phyloP scores from a whole-genome alignment of 2,113 vertebrate species.

The Caranx ignobilis region DNA sequence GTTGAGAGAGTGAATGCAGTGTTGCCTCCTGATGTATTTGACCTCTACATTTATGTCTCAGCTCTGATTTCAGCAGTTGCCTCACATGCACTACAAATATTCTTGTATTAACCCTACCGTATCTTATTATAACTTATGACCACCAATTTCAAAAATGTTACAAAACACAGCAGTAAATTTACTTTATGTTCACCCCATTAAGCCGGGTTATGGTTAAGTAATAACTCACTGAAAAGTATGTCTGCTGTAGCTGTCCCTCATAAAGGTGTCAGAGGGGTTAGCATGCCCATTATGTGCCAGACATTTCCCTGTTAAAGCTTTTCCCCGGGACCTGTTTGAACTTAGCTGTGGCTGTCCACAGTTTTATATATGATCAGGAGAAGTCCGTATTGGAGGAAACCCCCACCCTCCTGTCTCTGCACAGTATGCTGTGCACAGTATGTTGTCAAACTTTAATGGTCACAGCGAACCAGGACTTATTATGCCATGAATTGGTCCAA shows the following conservation, averaged over 20 bases:
- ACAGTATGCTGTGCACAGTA: slow-evolving; percentile 1
- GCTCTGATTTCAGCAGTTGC: slow-evolving; percentile 7
- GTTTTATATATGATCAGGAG: slow-evolving; percentile 5
- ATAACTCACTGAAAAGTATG: slow-evolving; percentile 49
- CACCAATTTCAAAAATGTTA: slow-evolving; percentile 36
- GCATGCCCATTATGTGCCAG: slow-evolving; percentile 43
- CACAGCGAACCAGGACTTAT: not conserved
- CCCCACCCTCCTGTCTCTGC: not conserved
- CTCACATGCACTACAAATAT: slow-evolving; percentile 3
- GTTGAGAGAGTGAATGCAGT: not conserved
- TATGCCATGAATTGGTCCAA: slow-evolving; percentile 5
- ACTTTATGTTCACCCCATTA: slow-evolving; percentile 51
- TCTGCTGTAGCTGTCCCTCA: slow-evolving; percentile 48
- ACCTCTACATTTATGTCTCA: not conserved
- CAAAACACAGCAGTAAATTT: slow-evolving; percentile 40
- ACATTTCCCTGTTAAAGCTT: slow-evolving; percentile 50
- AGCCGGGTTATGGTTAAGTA: not conserved
- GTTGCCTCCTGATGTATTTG: not conserved
- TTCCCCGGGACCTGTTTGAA: slow-evolving; percentile 31
- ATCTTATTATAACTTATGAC: slow-evolving; percentile 8
- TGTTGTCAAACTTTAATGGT: not conserved
- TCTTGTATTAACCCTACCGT: not conserved
- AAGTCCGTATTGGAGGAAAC: not conserved
- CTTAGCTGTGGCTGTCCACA: slow-evolving; percentile 20
- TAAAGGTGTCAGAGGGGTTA: slow-evolving; percentile 65